These are phyloP conservation scores for Nothocercus nigrocapillus DNA, from an alignment of 2,113 vertebrate species.

Conservation along the genomic window DNA sequence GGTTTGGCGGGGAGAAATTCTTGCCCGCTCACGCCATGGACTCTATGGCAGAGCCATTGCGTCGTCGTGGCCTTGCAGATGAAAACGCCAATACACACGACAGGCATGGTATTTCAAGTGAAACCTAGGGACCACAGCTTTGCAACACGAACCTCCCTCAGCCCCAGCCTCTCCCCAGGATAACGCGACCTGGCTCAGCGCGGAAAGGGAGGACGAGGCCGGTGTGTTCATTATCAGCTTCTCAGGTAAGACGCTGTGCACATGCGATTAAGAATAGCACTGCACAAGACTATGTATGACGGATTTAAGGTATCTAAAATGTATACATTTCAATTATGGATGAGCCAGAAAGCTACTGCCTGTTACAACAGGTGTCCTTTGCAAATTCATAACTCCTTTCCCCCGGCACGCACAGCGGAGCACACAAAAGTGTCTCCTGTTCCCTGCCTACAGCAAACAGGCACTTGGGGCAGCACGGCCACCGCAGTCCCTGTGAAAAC, in stretches of 20 bases:
- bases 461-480: neutral
- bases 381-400: neutral
- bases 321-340: neutral
- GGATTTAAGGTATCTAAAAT: neutral
- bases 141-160: neutral
- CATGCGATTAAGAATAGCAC: neutral
- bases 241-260: neutral
- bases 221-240: neutral
- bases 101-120: neutral
- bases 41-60: neutral
- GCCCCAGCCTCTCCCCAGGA: neutral
- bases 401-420: neutral
- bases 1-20: neutral
- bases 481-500: neutral
- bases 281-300: neutral
- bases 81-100: neutral
- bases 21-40: neutral
- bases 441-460: neutral
- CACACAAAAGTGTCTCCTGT: constrained; percentile 1
- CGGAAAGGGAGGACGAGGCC: neutral
- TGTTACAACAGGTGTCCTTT: neutral
- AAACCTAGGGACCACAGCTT: neutral
- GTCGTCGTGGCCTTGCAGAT: neutral
- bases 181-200: neutral
- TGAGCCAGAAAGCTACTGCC: constrained; percentile 7